Evolutionary conservation across 2,888 invertebrate genomes (phyloP), one percentile per base, ranked within the genome.

Genomic region (Corbicula japonica): DNA sequence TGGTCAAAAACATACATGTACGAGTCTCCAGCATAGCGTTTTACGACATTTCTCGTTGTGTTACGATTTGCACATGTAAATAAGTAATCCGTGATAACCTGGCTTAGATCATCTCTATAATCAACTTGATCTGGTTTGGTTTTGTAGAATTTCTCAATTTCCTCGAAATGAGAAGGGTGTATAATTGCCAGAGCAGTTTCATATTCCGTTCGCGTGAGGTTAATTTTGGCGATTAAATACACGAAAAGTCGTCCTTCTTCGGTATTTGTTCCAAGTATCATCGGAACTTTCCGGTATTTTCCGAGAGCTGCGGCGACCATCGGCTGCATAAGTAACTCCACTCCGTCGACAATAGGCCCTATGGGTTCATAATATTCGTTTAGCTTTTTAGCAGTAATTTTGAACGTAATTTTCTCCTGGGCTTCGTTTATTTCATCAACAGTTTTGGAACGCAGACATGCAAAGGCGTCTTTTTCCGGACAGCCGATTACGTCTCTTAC

Each of bases 171-270:
- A 21, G 52, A 21, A 6, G 81, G 81, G 41, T 72, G 69, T 12
- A 73, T n/a, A 1, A 58, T 63, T 0, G 61, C 60, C 4, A 83
- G 5, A 1, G 68, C 77, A 0, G 76, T 62, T n/a, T 60, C 76
- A 48, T 79, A 79, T 28, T 73, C 79, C 0, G 54, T 3, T 46
- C 62, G 60, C 2, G 72, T 62, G 23, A 83, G 21, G 5, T 41
- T 66, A 12, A 35, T 34, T 30, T 73, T 80, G 70, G 83, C 86
- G 0, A 86, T 88, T 26, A 77, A 78, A 54, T 88, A 88, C 8
- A 91, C 80, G 65, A 86, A 91, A 30, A 88, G 60, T 18, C 86
- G 71, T 8, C 87, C 85, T 76, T 91, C 91, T 68, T 91, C 90
- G 0, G 86, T 84, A 0, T 84, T 76, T 0, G 87, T 84, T 6